A percentile compares a stretch with the other conserved stretches of the same genome.
phyloP scores from a whole-genome alignment of 2,888 invertebrate species.

The Adela reaumurella region DNA sequence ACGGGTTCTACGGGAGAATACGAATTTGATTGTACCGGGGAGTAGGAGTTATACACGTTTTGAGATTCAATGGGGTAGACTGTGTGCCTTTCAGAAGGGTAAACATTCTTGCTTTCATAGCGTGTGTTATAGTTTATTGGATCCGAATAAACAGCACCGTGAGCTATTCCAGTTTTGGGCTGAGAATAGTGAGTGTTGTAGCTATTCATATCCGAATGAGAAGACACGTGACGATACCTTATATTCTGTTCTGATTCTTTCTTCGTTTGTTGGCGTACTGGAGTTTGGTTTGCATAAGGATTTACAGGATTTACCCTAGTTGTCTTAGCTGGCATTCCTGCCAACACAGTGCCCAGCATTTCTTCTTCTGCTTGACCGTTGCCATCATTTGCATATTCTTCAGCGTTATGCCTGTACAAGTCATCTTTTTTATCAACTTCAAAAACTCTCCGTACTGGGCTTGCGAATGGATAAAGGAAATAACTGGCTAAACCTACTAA shows the following conservation, averaged over 20 bases:
- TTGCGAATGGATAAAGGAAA: slow-evolving; percentile 71
- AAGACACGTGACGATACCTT: slow-evolving; percentile 39
- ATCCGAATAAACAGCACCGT: slow-evolving; percentile 43
- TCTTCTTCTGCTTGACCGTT: slow-evolving; percentile 75
- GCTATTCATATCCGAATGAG: slow-evolving; percentile 32
- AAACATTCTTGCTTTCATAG: slow-evolving; percentile 41
- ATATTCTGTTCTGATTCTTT: slow-evolving; percentile 37
- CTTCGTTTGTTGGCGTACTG: slow-evolving; percentile 29
- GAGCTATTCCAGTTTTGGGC: slow-evolving; percentile 47
- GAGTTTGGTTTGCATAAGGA: slow-evolving; percentile 42
- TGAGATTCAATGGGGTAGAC: slow-evolving; percentile 26
- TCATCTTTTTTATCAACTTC: slow-evolving; percentile 63
- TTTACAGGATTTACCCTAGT: slow-evolving; percentile 44
- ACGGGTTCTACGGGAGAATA: slow-evolving; percentile 42
- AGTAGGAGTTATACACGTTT: slow-evolving; percentile 30
- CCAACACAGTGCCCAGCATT: slow-evolving; percentile 69
- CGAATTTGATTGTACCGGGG: slow-evolving; percentile 37
- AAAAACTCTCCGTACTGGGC: slow-evolving; percentile 62
- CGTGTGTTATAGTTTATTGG: slow-evolving; percentile 34
- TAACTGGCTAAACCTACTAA: slow-evolving; percentile 73
- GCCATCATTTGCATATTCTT: slow-evolving; percentile 62
- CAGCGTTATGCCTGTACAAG: slow-evolving; percentile 63
- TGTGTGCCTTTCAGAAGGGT: slow-evolving; percentile 29
- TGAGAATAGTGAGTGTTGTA: slow-evolving; percentile 42
- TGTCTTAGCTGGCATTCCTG: slow-evolving; percentile 61